These are phyloP conservation scores for Drosophila borealis DNA, from an alignment of 2,888 invertebrate species.

Conservation along the genomic window DNA sequence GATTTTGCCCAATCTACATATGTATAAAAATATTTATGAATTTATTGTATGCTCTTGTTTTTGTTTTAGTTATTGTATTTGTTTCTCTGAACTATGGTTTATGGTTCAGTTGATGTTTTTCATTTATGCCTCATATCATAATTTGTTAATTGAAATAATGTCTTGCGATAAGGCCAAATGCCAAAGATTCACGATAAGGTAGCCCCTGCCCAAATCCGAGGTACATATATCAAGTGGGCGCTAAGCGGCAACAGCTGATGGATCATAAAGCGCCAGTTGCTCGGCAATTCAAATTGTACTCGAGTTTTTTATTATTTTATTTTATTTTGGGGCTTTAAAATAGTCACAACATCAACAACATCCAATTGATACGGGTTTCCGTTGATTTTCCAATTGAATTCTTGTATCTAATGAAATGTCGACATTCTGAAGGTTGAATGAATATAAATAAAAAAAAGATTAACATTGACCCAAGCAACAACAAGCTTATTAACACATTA, in stretches of 20 bases:
- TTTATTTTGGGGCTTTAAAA: slow-evolving; percentile 21
- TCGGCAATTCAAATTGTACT: slow-evolving; percentile 26
- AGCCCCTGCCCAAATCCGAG: slow-evolving; percentile 6
- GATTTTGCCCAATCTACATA: slow-evolving; percentile 16
- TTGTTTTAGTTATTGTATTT: too few species aligned
- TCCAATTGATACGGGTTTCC: slow-evolving; percentile 24
- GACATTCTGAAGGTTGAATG: slow-evolving; percentile 54
- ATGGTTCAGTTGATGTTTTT: slow-evolving; percentile 17
- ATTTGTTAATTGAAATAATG: slow-evolving; percentile 57
- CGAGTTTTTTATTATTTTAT: slow-evolving; percentile 11
- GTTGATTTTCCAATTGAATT: slow-evolving; percentile 25
- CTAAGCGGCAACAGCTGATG: slow-evolving; percentile 4
- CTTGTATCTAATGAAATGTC: slow-evolving; percentile 5
- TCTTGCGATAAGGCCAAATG: slow-evolving; percentile 62
- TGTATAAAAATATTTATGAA: slow-evolving; percentile 23
- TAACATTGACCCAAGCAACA: slow-evolving; percentile 52
- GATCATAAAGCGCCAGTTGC: slow-evolving; percentile 43
- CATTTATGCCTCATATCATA: slow-evolving; percentile 43
- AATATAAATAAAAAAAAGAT: slow-evolving; percentile 38
- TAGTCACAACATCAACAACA: slow-evolving; percentile 3
- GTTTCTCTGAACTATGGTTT: slow-evolving; percentile 36
- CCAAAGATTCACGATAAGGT: slow-evolving; percentile 57
- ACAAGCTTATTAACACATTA: slow-evolving; percentile 48
- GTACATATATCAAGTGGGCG: slow-evolving; percentile 30
- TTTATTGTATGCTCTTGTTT: slow-evolving; percentile 15